Percentiles rank a stretch among this genome's conserved stretches.
Conservation (phyloP, 1,140 invertebrate genomes). For the Bombus huntii region DNA sequence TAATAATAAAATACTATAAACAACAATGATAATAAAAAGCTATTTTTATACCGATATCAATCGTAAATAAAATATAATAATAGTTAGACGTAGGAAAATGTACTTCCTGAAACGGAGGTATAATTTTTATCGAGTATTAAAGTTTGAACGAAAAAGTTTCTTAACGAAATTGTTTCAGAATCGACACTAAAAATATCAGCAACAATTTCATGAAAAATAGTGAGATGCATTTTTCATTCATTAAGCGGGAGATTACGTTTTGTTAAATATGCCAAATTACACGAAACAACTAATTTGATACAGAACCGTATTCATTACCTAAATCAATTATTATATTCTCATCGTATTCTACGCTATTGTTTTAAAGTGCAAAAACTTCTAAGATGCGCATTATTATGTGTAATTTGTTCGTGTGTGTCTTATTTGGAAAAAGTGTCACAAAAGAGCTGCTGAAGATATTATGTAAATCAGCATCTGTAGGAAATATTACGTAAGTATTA, state of each 20-base stretch:
- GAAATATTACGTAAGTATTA: too few species aligned
- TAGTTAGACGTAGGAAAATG: not conserved
- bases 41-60: not conserved
- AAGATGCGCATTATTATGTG: too few species aligned
- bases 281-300: conserved; percentile 36
- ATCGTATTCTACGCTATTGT: not conserved
- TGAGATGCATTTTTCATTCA: not conserved
- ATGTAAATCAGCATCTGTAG: too few species aligned
- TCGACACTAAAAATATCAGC: not conserved
- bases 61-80: too few species aligned
- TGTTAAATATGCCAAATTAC: not conserved
- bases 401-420: too few species aligned
- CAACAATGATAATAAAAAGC: not conserved
- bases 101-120: too few species aligned
- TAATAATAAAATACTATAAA: not conserved
- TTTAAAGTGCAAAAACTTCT: too few species aligned
- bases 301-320: not conserved
- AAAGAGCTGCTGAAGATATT: too few species aligned
- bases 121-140: not conserved
- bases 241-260: not conserved
- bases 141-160: not conserved
- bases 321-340: not conserved
- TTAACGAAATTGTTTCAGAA: not conserved
- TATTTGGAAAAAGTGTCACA: too few species aligned
- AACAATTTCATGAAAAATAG: not conserved